Base-by-base conservation (phyloP, 2,888 invertebrate species). In the Coecobrya sp. region DNA sequence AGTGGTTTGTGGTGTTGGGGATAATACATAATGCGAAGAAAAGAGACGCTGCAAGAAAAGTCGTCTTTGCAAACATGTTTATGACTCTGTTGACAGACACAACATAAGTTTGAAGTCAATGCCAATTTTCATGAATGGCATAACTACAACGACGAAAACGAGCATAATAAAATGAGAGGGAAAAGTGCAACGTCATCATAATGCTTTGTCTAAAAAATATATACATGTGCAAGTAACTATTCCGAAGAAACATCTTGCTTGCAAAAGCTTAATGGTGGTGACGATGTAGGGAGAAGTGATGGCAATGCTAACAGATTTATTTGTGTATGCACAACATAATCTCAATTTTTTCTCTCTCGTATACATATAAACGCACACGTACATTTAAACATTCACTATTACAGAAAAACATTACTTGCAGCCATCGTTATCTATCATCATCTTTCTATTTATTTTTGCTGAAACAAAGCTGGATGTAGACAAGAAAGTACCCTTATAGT, bases 171-270 rank as follows among this genome's bases (percentile, higher is more conserved):
- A 82, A 42, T 7, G 10, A 55, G 76, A 65, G n/a, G 19, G 65
- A 55, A 27, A 52, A 59, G 79, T 91, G 91, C 86, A 86, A 19
- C 81, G 25, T 90, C 85, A 86, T 82, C 86, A 91, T 68, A 65
- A 73, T 49, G 55, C 22, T 79, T 76, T 79, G 36, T 59, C 76
- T 76, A 3, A 10, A 52, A 22, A 55, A 52, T 49, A n/a, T 59
- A 36, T 42, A 42, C 36, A 36, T 42, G 42, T 30, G 25, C 30
- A 27, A 13, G 36, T 36, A 82, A 42, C 0, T 13, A 22, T 62
- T 19, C 10, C 11, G 3, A 13, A 73, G 25, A 52, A 79, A 49
- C 49, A 52, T 49, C n/a, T 81, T 82, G 30, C 7, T 22, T 82
- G 62, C 36, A 82, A 19, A 62, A 59, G 22, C 36, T 82, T 82